Conservation (phyloP, 2,113 vertebrate species). For the Piprites chloris region DNA sequence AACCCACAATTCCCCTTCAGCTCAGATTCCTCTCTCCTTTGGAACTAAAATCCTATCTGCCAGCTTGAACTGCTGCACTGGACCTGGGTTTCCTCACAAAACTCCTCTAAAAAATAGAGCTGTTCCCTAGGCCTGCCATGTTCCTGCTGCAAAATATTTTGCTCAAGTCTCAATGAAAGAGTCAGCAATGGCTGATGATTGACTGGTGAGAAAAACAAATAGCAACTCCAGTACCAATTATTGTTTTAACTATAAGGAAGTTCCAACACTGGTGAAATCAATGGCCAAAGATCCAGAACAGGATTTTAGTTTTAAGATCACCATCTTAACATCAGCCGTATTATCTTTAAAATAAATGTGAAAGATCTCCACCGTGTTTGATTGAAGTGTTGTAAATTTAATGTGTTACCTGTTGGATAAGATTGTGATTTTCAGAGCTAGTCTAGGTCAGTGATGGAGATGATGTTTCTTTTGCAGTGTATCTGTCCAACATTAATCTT, state of each 20-base stretch:
- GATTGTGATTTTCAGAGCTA: background rate
- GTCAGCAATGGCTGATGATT: background rate
- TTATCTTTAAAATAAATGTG: constrained; percentile 7
- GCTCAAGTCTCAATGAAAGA: background rate
- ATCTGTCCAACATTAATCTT: background rate
- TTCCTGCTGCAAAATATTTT: background rate
- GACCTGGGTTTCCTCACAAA: background rate
- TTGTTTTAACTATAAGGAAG: background rate
- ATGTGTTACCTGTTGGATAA: background rate
- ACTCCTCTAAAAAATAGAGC: background rate
- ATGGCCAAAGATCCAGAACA: background rate
- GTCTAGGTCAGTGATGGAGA: background rate
- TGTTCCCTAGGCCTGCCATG: background rate
- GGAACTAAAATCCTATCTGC: background rate
- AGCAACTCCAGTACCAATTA: background rate
- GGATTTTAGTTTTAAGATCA: constrained; percentile 2
- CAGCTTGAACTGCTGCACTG: background rate
- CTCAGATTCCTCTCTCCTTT: background rate
- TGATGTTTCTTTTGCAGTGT: background rate
- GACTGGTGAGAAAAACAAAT: background rate
- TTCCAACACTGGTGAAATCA: background rate
- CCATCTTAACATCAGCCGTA: too few species aligned
- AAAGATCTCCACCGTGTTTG: background rate
- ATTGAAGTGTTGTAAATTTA: background rate
- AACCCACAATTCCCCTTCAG: background rate